Percentiles rank a stretch among this genome's conserved stretches.
These are phyloP conservation scores for Augochlora pura DNA, from an alignment of 1,140 invertebrate genomes.

Conservation along the genomic window DNA sequence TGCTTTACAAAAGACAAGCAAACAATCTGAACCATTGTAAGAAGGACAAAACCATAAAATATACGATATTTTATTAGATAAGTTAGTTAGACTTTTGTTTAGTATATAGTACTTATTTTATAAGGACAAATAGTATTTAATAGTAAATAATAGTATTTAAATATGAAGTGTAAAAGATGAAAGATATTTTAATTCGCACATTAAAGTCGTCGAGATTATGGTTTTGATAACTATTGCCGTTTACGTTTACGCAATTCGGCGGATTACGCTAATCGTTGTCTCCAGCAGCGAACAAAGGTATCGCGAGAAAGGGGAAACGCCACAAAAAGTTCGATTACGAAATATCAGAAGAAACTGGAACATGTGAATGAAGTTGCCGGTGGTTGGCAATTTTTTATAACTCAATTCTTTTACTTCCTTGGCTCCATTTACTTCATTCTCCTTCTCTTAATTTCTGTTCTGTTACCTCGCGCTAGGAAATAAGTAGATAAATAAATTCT, in stretches of 20 bases:
- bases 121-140: too few relatives aligned
- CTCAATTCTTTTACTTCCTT: not conserved
- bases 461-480: not conserved
- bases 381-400: not conserved
- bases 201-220: not conserved
- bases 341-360: constrained; percentile 29
- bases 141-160: too few relatives aligned
- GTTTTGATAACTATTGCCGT: not conserved
- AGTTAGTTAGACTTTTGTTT: too few relatives aligned
- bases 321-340: constrained; percentile 1
- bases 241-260: not conserved
- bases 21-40: too few relatives aligned
- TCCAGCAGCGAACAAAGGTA: not conserved
- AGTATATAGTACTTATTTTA: too few relatives aligned
- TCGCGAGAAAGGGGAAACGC: not conserved
- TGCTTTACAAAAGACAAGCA: constrained; percentile 31
- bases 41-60: not conserved
- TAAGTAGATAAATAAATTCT: not conserved
- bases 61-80: too few relatives aligned
- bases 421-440: not conserved
- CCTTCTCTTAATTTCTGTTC: not conserved
- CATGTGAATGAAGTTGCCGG: constrained; percentile 1
- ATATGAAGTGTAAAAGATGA: too few relatives aligned
- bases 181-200: too few relatives aligned
- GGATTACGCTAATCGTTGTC: too few relatives aligned